These are phyloP conservation scores for Sebastiscus albofasciatus DNA, from an alignment of 2,797 vertebrate genomes.

Conservation along the genomic window DNA sequence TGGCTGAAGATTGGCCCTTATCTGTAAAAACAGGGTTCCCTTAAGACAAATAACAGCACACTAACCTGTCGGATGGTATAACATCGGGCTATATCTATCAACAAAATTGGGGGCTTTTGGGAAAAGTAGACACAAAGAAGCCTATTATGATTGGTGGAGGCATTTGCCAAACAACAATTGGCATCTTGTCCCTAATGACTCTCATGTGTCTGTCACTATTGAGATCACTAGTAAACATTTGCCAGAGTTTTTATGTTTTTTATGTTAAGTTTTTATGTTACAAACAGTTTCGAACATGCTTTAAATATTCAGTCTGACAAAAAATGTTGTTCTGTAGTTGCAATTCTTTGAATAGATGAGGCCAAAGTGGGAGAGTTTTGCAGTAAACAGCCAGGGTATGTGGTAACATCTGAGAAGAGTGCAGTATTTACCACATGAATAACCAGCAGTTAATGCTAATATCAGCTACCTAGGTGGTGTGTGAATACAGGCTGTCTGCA, in stretches of 20 bases:
- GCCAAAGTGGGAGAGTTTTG: background rate
- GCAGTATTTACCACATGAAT: slow-evolving; percentile 8
- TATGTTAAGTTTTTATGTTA: background rate
- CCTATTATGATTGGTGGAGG: background rate
- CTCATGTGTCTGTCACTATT: slow-evolving; percentile 16
- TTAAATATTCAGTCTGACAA: background rate
- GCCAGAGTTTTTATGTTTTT: background rate
- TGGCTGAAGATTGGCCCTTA: background rate
- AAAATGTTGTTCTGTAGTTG: background rate
- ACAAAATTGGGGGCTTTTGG: background rate
- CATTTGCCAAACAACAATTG: slow-evolving; percentile 10
- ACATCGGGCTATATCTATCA: background rate
- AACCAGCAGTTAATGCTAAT: slow-evolving; percentile 24
- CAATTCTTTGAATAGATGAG: background rate
- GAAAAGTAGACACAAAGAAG: background rate
- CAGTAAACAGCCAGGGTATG: background rate
- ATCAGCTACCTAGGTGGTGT: background rate
- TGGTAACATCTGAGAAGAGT: background rate
- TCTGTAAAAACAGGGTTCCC: background rate
- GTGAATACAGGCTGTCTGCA: background rate
- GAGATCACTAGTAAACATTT: slow-evolving; percentile 8
- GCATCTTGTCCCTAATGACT: slow-evolving; percentile 18
- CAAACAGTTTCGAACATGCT: background rate
- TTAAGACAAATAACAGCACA: background rate
- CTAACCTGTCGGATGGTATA: background rate